Percentiles rank a stretch among this genome's conserved stretches.
phyloP scores from a whole-genome alignment of 2,797 vertebrate species.

The Rhinichthys osculus region DNA sequence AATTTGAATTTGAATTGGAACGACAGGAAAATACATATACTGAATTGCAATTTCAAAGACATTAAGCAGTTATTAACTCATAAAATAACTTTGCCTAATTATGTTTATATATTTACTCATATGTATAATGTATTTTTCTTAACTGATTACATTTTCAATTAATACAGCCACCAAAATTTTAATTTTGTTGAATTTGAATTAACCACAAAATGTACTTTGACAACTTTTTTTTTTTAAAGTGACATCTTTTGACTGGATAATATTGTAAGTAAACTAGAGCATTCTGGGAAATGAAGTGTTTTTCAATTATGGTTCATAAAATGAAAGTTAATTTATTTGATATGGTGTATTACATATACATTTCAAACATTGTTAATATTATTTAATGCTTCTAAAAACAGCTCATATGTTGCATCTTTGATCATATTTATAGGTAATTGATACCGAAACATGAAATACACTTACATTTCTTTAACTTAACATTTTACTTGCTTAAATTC shows the following conservation, averaged over 20 bases:
- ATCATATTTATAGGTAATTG: background rate
- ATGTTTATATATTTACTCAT: background rate
- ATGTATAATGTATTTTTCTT: constrained; percentile 18
- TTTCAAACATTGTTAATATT: background rate
- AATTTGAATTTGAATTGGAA: background rate
- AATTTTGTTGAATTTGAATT: too few relatives aligned
- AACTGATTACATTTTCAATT: background rate
- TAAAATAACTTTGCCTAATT: background rate
- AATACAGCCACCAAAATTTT: background rate
- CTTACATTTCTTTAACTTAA: background rate
- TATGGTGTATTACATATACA: background rate
- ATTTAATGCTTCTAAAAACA: constrained; percentile 7
- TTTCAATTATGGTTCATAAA: background rate
- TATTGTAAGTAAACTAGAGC: background rate
- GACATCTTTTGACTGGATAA: background rate
- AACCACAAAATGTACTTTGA: background rate
- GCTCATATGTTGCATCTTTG: background rate
- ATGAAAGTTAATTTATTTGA: background rate
- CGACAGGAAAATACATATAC: background rate
- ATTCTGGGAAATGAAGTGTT: background rate
- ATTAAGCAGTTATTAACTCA: background rate
- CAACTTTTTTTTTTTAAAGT: background rate
- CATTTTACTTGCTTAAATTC: background rate
- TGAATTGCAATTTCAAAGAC: background rate
- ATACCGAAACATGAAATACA: background rate